phyloP scores from a whole-genome alignment of 2,113 vertebrate species.

The Rhea americana region DNA sequence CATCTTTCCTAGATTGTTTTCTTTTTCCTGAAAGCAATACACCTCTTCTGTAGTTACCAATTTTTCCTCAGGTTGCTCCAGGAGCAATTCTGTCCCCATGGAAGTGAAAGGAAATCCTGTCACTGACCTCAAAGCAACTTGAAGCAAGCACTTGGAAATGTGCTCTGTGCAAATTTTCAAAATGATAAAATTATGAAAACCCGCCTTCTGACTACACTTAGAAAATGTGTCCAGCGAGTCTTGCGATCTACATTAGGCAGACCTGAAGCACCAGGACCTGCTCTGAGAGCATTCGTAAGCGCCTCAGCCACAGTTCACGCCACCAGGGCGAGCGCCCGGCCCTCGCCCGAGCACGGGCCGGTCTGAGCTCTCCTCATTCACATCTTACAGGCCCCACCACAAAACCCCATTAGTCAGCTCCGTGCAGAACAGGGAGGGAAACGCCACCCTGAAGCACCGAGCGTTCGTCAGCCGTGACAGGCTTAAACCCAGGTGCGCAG shows the following conservation, averaged over 20 bases:
- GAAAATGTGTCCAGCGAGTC: fast-evolving
- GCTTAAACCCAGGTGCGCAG: background rate
- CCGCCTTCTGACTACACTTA: background rate
- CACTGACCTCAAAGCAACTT: fast-evolving
- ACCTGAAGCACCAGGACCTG: fast-evolving
- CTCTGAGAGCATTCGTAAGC: background rate
- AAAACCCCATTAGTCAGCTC: fast-evolving
- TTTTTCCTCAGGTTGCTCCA: background rate
- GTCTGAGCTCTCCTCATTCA: background rate
- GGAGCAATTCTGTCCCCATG: background rate
- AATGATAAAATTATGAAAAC: background rate
- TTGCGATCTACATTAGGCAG: fast-evolving
- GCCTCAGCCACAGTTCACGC: fast-evolving
- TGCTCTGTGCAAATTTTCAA: background rate
- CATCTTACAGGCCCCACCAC: fast-evolving
- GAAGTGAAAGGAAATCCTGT: background rate
- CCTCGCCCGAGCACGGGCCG: fast-evolving
- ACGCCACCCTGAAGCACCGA: background rate
- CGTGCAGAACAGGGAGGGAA: background rate
- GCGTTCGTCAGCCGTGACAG: background rate
- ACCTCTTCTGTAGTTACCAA: background rate
- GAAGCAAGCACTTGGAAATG: background rate
- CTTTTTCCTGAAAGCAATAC: background rate
- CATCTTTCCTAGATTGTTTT: background rate
- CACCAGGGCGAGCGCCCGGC: fast-evolving